phyloP scores from a whole-genome alignment of 2,113 vertebrate species.

The Platysternon megacephalum region DNA sequence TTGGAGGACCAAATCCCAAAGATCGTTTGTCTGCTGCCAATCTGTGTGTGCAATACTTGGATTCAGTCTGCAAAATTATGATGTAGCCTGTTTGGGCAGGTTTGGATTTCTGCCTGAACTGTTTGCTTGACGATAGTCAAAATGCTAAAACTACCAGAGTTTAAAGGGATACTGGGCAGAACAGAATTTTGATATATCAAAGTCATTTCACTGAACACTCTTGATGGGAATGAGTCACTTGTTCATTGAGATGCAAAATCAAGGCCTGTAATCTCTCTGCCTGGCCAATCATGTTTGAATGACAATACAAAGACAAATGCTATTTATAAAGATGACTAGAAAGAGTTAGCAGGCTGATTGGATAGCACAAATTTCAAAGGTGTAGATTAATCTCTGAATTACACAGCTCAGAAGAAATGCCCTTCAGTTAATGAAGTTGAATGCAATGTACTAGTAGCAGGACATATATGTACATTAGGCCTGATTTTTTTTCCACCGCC shows the following conservation, averaged over 20 bases:
- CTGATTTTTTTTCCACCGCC: not conserved
- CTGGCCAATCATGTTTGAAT: slow-evolving; percentile 66
- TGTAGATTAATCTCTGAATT: slow-evolving; percentile 52
- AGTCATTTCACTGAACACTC: slow-evolving; percentile 25
- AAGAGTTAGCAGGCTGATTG: slow-evolving; percentile 50
- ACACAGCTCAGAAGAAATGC: slow-evolving; percentile 20
- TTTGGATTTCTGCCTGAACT: slow-evolving; percentile 2
- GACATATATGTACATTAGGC: not conserved
- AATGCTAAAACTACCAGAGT: slow-evolving; percentile 15
- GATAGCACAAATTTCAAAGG: slow-evolving; percentile 17
- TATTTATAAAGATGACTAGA: slow-evolving; percentile 71
- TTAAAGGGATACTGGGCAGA: slow-evolving; percentile 31
- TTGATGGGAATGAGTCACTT: slow-evolving; percentile 68
- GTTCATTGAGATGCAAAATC: slow-evolving; percentile 66
- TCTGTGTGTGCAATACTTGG: not conserved
- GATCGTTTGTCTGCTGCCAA: not conserved
- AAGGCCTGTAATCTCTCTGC: slow-evolving; percentile 57
- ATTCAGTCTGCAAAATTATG: not conserved
- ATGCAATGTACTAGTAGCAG: not conserved
- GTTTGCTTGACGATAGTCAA: slow-evolving; percentile 2
- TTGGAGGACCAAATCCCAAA: not conserved
- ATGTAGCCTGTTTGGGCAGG: not conserved
- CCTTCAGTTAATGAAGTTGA: slow-evolving; percentile 11
- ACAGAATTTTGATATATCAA: slow-evolving; percentile 48
- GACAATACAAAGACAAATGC: slow-evolving; percentile 63